Base-by-base conservation (phyloP, 2,113 vertebrate species). In the Seriola quinqueradiata region DNA sequence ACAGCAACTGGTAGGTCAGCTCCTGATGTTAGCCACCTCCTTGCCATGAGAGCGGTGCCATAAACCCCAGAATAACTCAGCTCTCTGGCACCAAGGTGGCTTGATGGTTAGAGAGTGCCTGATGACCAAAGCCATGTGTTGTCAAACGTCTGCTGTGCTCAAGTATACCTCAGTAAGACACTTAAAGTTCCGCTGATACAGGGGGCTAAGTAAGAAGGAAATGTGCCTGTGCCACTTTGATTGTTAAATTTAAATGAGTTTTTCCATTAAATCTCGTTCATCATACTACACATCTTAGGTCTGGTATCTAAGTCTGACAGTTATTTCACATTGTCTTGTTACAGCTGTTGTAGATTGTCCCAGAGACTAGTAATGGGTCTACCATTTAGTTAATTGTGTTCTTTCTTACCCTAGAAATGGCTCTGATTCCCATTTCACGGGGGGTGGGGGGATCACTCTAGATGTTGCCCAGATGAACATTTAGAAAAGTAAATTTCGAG, bases 51-150 rank as follows among this genome's bases (percentile, higher is more conserved):
- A 64, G 42, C 32, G 8, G 42, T 34, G 28, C 50, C 75, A 63
- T 76, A 54, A 83, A 83, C 65, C 72, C 64, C 61, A 61, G 75
- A 81, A 82, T 70, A 82, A 48, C 81, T 57, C n/a, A 70, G 48
- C 50, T 61, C 4, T 79, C 59, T 46, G 58, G 34, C 17, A 60
- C 72, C 38, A 50, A 21, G 34, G 44, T 69, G 68, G 14, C 32
- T 68, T 68, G 10, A 21, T 48, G 64, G 54, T 63, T 32, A 66
- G 46, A 67, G 50, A 66, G 32, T 72, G 23, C 17, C 14, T 75
- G 38, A 58, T 74, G 77, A 25, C 34, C n/a, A 42, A 38, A 46
- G 52, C 57, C 70, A 63, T 78, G 13, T 85, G 82, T 54, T 50
- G 65, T n/a, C 50, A 61, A 60, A 75, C 0, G 44, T 36, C 67